Conservation (phyloP, 2,888 invertebrate species). For the Netelia inedita region DNA sequence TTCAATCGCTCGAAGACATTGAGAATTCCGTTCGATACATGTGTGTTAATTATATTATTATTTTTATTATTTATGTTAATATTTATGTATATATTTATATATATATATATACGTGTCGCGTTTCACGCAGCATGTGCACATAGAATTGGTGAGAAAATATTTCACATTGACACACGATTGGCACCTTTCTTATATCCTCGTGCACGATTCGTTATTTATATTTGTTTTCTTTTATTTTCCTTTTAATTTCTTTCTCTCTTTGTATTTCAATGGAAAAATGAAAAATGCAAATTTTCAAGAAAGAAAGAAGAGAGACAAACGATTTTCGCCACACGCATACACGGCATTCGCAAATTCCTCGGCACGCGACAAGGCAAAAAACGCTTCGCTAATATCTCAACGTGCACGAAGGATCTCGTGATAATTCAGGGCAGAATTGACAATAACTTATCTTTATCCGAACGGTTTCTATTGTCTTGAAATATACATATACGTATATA, state of each 20-base stretch:
- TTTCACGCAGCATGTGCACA: constrained; percentile 72
- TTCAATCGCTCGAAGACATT: constrained; percentile 37
- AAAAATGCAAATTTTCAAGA: not conserved
- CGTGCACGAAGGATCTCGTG: constrained; percentile 48
- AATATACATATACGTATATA: constrained; percentile 43
- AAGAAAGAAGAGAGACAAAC: not conserved
- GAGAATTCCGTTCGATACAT: constrained; percentile 41
- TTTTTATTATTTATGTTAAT: constrained; percentile 44
- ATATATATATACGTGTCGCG: constrained; percentile 60
- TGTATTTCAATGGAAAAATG: constrained; percentile 14
- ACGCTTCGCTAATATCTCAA: constrained; percentile 38
- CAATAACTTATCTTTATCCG: constrained; percentile 58
- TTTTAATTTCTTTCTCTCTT: constrained; percentile 18
- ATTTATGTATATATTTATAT: constrained; percentile 5
- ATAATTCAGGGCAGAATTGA: constrained; percentile 65
- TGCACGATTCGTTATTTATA: constrained; percentile 67
- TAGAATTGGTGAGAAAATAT: constrained; percentile 68
- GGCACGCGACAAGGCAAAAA: constrained; percentile 18
- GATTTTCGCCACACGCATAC: constrained; percentile 8
- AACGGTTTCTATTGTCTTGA: constrained; percentile 66
- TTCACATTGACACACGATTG: constrained; percentile 70
- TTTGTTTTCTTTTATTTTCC: too few relatives aligned
- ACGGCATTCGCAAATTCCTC: constrained; percentile 21
- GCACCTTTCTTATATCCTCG: constrained; percentile 67
- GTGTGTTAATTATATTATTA: constrained; percentile 34